Conservation (phyloP, 2,113 vertebrate species). For the Platycercus adscitus region DNA sequence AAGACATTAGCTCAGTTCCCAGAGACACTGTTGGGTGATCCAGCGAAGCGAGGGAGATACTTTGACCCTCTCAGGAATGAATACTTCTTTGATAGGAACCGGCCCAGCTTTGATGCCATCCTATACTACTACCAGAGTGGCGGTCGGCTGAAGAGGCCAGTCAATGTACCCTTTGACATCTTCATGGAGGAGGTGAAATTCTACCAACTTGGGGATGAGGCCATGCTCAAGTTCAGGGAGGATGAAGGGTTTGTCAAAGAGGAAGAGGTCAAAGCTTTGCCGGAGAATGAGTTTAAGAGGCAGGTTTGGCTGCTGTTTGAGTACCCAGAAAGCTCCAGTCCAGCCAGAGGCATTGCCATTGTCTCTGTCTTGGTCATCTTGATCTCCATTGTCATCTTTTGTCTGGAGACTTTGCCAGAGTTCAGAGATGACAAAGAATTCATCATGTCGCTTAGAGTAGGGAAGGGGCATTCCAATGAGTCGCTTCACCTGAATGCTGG, state of each 20-base stretch:
- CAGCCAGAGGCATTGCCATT: constrained; percentile 94
- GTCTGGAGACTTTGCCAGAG: constrained; percentile 95
- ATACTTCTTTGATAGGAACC: constrained; percentile 97
- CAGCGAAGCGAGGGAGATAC: constrained; percentile 91
- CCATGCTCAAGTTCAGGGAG: constrained; percentile 94
- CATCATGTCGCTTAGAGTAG: constrained; percentile 73
- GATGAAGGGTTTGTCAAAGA: constrained; percentile 98
- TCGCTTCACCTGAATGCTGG: constrained; percentile 74
- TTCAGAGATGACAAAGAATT: constrained; percentile 94
- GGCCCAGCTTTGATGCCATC: constrained; percentile 97
- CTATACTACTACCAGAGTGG: constrained; percentile 97
- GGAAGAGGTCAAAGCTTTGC: constrained; percentile 91
- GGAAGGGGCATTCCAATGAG: constrained; percentile 75
- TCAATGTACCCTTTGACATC: constrained; percentile 95
- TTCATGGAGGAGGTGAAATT: constrained; percentile 99
- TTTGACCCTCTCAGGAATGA: constrained; percentile 98
- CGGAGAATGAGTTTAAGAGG: constrained; percentile 94
- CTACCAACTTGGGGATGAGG: constrained; percentile 96
- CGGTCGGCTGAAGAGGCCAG: constrained; percentile 93
- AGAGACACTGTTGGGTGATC: constrained; percentile 92
- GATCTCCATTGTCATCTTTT: constrained; percentile 98
- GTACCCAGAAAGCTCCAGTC: constrained; percentile 95
- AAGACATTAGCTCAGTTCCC: constrained; percentile 97
- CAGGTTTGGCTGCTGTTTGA: constrained; percentile 99
- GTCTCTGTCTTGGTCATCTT: constrained; percentile 97